Evolutionary conservation across 2,888 invertebrate species (phyloP).

Genomic region (Heliconius sara): DNA sequence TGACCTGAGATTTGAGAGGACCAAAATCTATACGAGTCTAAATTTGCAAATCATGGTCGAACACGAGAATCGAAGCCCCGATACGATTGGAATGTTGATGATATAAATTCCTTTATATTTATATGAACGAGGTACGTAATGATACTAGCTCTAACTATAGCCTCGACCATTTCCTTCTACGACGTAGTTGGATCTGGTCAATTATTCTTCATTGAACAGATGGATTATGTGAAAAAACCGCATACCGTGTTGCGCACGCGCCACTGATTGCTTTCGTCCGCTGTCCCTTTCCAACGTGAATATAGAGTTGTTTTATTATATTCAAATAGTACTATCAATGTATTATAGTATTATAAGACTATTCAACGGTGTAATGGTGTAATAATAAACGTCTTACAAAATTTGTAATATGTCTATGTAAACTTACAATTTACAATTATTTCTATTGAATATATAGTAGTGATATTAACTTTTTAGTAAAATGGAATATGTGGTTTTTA

Average conservation of each 20-base stretch:
- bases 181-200: constrained; percentile 55
- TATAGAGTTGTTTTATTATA: constrained; percentile 25
- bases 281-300: constrained; percentile 38
- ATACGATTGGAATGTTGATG: constrained; percentile 45
- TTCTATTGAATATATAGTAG: background rate
- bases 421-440: background rate
- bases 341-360: background rate
- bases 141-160: constrained; percentile 52
- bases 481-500: background rate
- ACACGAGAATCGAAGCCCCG: constrained; percentile 41
- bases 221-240: constrained; percentile 69
- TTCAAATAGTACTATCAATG: background rate
- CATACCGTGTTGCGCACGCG: constrained; percentile 59
- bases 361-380: background rate
- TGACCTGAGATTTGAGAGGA: constrained; percentile 35
- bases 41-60: constrained; percentile 50
- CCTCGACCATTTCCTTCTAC: constrained; percentile 60
- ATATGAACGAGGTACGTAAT: constrained; percentile 54
- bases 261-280: constrained; percentile 49
- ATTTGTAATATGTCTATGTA: too few relatives aligned
- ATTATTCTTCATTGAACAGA: constrained; percentile 62
- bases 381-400: too few relatives aligned
- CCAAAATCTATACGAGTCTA: constrained; percentile 41
- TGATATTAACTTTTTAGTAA: background rate
- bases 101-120: constrained; percentile 45